phyloP scores from a whole-genome alignment of 1,140 invertebrate genomes.

The Macrotrachela quadricornifera region DNA sequence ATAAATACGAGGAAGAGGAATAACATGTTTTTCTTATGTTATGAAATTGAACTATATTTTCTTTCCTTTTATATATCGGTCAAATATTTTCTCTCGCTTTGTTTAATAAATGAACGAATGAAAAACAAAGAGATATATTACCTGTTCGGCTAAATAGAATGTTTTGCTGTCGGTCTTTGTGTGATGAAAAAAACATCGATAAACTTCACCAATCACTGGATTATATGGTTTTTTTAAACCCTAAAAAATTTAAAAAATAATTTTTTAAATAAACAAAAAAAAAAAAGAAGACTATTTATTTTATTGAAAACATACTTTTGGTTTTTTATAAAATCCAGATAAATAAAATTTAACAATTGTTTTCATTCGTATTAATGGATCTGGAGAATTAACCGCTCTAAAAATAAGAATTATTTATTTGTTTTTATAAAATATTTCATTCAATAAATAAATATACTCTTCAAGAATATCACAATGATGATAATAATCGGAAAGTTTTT shows the following conservation, averaged over 20 bases:
- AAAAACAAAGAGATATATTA: conserved; percentile 16
- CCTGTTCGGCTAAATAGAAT: conserved; percentile 77
- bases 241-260: conserved; percentile 1
- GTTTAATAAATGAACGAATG: no score
- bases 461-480: conserved; percentile 72
- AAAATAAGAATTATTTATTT: no score
- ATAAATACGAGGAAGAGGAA: no score
- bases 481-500: conserved; percentile 75
- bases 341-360: conserved; percentile 68
- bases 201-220: conserved; percentile 71
- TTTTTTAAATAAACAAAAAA: no score
- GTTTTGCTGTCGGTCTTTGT: conserved; percentile 53
- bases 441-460: conserved; percentile 19
- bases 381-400: conserved; percentile 51
- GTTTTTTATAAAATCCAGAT: conserved; percentile 77
- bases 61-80: no score
- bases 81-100: no score
- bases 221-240: conserved; percentile 86
- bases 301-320: conserved; percentile 25
- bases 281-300: no score
- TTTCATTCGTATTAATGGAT: conserved; percentile 72
- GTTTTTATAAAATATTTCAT: no score
- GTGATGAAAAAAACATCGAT: conserved; percentile 71
- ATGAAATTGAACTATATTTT: no score
- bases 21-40: no score